Evolutionary conservation across 2,888 invertebrate species (phyloP).

Genomic region (Petrophora chlorosata): DNA sequence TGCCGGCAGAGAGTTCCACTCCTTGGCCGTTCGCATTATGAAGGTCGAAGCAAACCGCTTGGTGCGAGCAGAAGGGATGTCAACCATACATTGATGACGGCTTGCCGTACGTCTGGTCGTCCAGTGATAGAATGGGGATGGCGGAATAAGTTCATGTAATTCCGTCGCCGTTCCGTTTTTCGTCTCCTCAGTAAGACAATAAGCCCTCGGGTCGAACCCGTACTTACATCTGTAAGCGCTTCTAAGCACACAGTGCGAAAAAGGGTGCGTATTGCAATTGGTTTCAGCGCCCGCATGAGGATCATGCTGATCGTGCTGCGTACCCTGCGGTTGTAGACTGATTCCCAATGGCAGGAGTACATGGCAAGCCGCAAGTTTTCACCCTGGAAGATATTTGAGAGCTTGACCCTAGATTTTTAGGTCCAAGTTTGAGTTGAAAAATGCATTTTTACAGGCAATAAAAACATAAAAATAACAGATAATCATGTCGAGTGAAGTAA

Average conservation of each 20-base stretch:
- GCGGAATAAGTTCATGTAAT: neutral
- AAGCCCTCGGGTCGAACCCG: neutral
- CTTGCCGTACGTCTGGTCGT: no score
- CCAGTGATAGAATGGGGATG: neutral
- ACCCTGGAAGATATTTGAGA: slow-evolving; percentile 25
- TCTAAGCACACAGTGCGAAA: slow-evolving; percentile 44
- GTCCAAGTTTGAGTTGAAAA: no score
- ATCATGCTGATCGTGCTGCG: slow-evolving; percentile 33
- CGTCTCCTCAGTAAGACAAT: neutral
- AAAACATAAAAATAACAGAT: no score
- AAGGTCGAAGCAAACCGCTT: no score
- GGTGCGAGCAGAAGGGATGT: no score
- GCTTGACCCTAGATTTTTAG: neutral
- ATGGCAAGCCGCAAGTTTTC: slow-evolving; percentile 30
- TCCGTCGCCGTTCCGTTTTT: neutral
- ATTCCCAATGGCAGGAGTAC: slow-evolving; percentile 42
- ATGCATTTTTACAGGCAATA: no score
- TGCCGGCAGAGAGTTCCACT: no score
- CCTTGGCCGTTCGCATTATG: no score
- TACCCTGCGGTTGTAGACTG: slow-evolving; percentile 23
- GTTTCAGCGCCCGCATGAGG: slow-evolving; percentile 25
- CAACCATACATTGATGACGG: no score
- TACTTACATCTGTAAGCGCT: slow-evolving; percentile 43
- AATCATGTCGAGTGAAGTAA: no score
- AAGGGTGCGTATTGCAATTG: slow-evolving; percentile 31